Conservation (phyloP, 2,888 invertebrate genomes). For the Sthenelais limicola region DNA sequence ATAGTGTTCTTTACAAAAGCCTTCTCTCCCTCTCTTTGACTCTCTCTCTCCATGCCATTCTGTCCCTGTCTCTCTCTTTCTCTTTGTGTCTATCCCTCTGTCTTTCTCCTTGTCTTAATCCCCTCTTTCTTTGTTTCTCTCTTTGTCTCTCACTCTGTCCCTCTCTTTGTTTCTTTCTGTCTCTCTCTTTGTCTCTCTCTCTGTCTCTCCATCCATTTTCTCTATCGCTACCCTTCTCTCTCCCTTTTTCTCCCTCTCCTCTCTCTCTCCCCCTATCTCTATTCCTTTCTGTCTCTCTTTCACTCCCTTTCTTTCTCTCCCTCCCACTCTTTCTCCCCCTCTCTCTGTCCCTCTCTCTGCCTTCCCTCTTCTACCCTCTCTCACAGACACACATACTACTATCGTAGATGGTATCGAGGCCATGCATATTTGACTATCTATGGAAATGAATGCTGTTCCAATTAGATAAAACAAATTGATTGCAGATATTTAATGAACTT, state of each 20-base stretch:
- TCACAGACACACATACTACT: too few relatives aligned
- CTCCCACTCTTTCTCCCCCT: too few relatives aligned
- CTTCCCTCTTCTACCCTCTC: too few relatives aligned
- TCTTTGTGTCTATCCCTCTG: background rate
- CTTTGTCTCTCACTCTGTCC: background rate
- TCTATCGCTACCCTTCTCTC: too few relatives aligned
- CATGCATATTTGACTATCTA: too few relatives aligned
- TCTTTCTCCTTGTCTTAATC: background rate
- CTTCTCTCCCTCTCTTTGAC: background rate
- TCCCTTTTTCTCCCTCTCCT: background rate
- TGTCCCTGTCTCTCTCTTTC: background rate
- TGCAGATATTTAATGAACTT: too few relatives aligned
- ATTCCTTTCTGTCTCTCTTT: background rate
- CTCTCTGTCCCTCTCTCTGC: background rate
- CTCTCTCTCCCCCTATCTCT: background rate
- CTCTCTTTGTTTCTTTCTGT: background rate
- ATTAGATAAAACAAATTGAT: too few relatives aligned
- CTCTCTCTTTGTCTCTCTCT: background rate
- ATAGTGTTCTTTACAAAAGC: too few relatives aligned
- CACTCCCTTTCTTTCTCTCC: background rate
- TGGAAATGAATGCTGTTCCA: too few relatives aligned
- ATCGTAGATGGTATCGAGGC: too few relatives aligned
- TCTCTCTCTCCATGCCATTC: background rate
- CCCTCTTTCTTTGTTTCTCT: conserved; percentile 1
- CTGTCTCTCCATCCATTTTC: conserved; percentile 3